Evolutionary conservation across 2,113 vertebrate genomes (phyloP).

Genomic region (pig (Sus scrofa)): T2T-Sscrofa CM000812.6:156307501-156308000

Average conservation of each 20-base stretch:
- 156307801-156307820: neutral
- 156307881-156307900: neutral
- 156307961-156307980: neutral
- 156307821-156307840: neutral
- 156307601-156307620: neutral
- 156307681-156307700: neutral
- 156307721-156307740: neutral
- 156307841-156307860: neutral
- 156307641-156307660: neutral
- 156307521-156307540: neutral
- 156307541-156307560: neutral
- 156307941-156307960: neutral
- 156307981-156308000: neutral
- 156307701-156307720: neutral
- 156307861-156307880: neutral
- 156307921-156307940: neutral
- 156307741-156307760: neutral
- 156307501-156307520: neutral
- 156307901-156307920: neutral
- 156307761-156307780: neutral
- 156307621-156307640: neutral
- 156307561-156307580: neutral
- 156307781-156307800: neutral
- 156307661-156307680: neutral
- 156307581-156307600: neutral